phyloP scores from a whole-genome alignment of 1,140 invertebrate genomes.

The Lysiphlebus fabarum region DNA sequence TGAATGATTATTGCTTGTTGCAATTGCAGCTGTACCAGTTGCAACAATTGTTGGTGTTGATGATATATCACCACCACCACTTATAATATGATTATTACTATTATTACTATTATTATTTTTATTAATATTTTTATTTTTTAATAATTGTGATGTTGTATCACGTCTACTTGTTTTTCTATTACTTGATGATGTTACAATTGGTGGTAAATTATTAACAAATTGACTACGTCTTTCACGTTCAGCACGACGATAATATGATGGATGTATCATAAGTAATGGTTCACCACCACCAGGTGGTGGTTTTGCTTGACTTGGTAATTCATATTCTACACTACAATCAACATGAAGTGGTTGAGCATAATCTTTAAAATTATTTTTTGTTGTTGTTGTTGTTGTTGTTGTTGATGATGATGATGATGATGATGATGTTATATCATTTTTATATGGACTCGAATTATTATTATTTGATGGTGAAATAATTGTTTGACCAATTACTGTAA shows the following conservation, averaged over 20 bases:
- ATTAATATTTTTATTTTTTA: neutral
- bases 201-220: conserved; percentile 71
- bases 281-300: conserved; percentile 73
- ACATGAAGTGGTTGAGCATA: conserved; percentile 76
- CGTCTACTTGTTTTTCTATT: conserved; percentile 30
- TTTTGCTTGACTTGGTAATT: conserved; percentile 76
- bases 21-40: conserved; percentile 37
- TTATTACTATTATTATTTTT: neutral
- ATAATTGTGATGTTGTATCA: conserved; percentile 11
- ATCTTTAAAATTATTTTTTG: conserved; percentile 58
- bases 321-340: conserved; percentile 82
- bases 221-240: conserved; percentile 72
- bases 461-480: conserved; percentile 13
- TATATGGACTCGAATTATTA: conserved; percentile 13
- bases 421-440: conserved; percentile 8
- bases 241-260: conserved; percentile 78
- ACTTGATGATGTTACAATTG: conserved; percentile 38
- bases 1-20: conserved; percentile 20
- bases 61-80: conserved; percentile 20
- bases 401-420: too few relatives aligned
- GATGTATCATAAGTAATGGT: conserved; percentile 79
- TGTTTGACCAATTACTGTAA: conserved; percentile 19
- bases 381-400: too few relatives aligned
- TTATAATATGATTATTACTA: neutral
- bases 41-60: conserved; percentile 24